Evolutionary conservation across 53 echinoderm and acorn worm genomes (phyloP).

Genomic region (Apostichopus leukothele): DNA sequence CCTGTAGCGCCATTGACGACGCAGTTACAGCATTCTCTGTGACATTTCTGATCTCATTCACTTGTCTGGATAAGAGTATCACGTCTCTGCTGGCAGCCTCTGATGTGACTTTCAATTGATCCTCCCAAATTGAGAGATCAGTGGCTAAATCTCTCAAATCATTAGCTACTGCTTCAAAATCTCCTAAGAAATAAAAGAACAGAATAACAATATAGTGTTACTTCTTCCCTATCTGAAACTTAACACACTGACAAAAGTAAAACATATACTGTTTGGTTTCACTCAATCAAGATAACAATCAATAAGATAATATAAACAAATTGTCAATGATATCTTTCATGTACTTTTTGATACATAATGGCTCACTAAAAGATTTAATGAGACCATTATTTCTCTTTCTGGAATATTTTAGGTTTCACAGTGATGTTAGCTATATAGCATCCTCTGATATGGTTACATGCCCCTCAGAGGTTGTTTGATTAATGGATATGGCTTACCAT

Average conservation of each 20-base stretch:
- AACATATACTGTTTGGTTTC: no score
- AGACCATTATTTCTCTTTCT: no score
- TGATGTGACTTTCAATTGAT: slow-evolving; percentile 40
- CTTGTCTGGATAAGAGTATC: slow-evolving; percentile 40
- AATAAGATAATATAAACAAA: no score
- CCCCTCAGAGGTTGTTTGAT: neutral
- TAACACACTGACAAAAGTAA: no score
- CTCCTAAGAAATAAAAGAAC: slow-evolving; percentile 51
- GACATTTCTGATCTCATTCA: slow-evolving; percentile 42
- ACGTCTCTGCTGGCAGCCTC: slow-evolving; percentile 24
- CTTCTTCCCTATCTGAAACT: no score
- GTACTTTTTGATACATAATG: no score
- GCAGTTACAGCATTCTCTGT: slow-evolving; percentile 49
- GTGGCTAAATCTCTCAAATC: slow-evolving; percentile 48
- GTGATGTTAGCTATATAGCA: neutral
- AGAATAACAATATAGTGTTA: neutral
- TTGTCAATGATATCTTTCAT: no score
- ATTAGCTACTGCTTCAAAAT: slow-evolving; percentile 56
- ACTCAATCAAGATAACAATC: no score
- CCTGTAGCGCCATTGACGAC: slow-evolving; percentile 59
- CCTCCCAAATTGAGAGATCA: slow-evolving; percentile 47
- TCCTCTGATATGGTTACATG: neutral
- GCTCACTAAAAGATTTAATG: no score
- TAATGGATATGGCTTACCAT: slow-evolving; percentile 21
- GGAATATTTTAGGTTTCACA: no score